Percentiles rank a stretch among this genome's conserved stretches.
These are phyloP conservation scores for Prosapia bicincta DNA, from an alignment of 2,888 invertebrate species.

Conservation along the genomic window DNA sequence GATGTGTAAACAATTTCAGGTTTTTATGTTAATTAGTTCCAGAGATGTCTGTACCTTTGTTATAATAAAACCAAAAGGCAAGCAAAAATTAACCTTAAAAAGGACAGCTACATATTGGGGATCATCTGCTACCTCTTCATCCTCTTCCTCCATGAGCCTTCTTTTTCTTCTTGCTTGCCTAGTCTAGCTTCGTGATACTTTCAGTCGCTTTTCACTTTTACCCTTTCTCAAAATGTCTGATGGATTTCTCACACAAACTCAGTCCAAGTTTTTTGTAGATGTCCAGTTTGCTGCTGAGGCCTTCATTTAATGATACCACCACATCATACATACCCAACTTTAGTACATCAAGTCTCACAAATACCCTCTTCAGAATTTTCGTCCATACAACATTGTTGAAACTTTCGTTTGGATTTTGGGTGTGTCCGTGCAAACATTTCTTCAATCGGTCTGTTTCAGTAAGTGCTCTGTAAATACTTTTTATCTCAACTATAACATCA, in stretches of 20 bases:
- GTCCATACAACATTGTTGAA: not conserved
- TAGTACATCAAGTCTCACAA: not conserved
- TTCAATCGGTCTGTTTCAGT: not conserved
- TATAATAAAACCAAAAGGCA: not conserved
- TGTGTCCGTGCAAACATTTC: not conserved
- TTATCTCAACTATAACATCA: not conserved
- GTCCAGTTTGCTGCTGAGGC: not conserved
- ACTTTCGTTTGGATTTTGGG: too few relatives aligned
- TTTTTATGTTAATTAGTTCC: too few relatives aligned
- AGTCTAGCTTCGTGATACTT: not conserved
- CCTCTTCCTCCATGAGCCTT: not conserved
- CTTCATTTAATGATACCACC: not conserved
- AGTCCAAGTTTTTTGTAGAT: too few relatives aligned
- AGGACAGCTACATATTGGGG: not conserved
- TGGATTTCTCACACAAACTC: not conserved
- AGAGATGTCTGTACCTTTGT: too few relatives aligned
- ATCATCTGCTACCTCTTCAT: not conserved
- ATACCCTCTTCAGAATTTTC: not conserved
- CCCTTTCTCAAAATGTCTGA: not conserved
- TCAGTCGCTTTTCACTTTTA: not conserved
- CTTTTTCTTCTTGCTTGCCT: not conserved
- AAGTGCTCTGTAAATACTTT: not conserved
- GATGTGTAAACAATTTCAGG: too few relatives aligned
- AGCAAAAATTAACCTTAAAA: not conserved
- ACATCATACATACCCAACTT: not conserved